Evolutionary conservation across 2,797 vertebrate genomes (phyloP).

Genomic region (Telmatherina bonti): DNA sequence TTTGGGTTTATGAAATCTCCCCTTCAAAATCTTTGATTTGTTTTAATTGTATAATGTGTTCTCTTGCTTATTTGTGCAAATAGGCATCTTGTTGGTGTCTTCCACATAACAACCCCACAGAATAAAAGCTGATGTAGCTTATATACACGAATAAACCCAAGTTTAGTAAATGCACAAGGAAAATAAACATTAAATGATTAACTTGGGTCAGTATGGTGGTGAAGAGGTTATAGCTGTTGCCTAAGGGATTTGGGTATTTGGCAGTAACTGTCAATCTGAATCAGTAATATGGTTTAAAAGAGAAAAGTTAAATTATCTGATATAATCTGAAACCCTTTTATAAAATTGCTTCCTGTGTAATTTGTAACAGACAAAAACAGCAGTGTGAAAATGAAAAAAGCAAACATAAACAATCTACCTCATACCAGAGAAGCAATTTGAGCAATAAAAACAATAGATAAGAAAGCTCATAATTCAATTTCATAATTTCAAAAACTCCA

Average conservation of each 20-base stretch:
- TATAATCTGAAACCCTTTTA: no score
- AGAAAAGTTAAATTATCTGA: no score
- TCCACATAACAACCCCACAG: not conserved
- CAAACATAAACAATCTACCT: conserved; percentile 44
- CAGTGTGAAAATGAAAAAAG: conserved; percentile 50
- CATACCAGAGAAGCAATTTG: conserved; percentile 39
- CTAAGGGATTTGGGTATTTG: no score
- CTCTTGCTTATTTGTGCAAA: not conserved
- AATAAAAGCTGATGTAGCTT: not conserved
- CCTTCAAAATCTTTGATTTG: not conserved
- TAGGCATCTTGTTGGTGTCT: not conserved
- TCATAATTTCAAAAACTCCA: conserved; percentile 37
- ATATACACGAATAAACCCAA: not conserved
- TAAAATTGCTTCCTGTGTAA: no score
- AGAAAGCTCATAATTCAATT: conserved; percentile 45
- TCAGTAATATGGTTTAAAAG: no score
- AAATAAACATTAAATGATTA: not conserved
- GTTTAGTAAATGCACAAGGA: not conserved
- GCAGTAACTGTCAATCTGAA: no score
- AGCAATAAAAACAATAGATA: conserved; percentile 39
- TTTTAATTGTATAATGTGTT: not conserved
- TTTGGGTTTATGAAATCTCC: not conserved
- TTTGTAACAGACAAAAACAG: no score
- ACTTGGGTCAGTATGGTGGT: no score
- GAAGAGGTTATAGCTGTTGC: no score